Evolutionary conservation across 2,888 invertebrate genomes (phyloP).

Genomic region (Hypselothyrea guttata): DNA sequence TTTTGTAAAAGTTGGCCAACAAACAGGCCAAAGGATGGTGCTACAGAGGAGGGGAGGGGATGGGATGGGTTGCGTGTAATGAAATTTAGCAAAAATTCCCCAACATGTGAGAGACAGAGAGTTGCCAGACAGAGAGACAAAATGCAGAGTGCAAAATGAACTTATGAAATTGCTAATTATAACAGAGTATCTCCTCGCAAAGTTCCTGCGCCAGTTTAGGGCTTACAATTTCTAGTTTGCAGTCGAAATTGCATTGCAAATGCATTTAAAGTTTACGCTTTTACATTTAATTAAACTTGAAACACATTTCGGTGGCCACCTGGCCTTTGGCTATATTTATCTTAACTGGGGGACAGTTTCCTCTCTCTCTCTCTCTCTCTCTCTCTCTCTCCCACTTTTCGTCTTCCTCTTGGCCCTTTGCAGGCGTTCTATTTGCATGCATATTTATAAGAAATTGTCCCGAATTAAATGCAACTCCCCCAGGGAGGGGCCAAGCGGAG

Average conservation of each 20-base stretch:
- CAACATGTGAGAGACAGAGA: slow-evolving; percentile 28
- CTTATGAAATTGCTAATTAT: slow-evolving; percentile 38
- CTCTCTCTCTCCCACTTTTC: no score
- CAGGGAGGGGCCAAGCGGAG: slow-evolving; percentile 21
- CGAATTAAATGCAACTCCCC: slow-evolving; percentile 52
- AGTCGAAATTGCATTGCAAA: slow-evolving; percentile 36
- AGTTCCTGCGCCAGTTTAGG: slow-evolving; percentile 12
- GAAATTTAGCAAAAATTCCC: slow-evolving; percentile 37
- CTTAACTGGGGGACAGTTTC: slow-evolving; percentile 26
- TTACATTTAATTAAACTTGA: slow-evolving; percentile 65
- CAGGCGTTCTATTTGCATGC: slow-evolving; percentile 62
- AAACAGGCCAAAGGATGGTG: slow-evolving; percentile 25
- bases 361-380: no score
- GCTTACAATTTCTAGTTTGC: slow-evolving; percentile 7
- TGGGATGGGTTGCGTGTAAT: slow-evolving; percentile 16
- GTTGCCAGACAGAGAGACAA: slow-evolving; percentile 1
- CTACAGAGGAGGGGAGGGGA: not conserved
- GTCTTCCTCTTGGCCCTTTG: slow-evolving; percentile 12
- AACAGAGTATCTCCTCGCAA: slow-evolving; percentile 3
- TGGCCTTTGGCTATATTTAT: slow-evolving; percentile 34
- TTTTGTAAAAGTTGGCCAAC: slow-evolving; percentile 65
- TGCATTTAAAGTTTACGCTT: slow-evolving; percentile 46
- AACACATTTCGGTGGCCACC: slow-evolving; percentile 18
- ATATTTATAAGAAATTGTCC: slow-evolving; percentile 69
- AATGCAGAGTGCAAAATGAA: no score